Percentiles rank a stretch among this genome's conserved stretches.
These are phyloP conservation scores for Nasua narica DNA, from an alignment of 2,797 vertebrate genomes.

Conservation along the genomic window DNA sequence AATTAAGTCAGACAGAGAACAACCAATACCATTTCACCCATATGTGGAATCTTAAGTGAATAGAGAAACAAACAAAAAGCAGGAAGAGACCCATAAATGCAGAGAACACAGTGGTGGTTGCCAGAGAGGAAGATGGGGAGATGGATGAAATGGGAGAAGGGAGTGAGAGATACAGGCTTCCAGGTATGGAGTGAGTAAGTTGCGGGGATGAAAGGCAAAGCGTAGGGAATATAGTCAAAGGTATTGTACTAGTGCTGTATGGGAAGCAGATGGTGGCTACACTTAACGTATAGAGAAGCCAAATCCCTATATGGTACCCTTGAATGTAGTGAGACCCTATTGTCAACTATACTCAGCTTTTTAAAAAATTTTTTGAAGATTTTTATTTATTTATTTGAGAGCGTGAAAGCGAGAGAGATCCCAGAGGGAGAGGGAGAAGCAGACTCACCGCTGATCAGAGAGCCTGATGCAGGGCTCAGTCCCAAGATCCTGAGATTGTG, in stretches of 20 bases:
- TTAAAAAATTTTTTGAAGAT: neutral
- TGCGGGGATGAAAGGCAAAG: neutral
- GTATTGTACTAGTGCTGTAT: neutral
- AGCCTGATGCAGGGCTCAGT: too few species aligned
- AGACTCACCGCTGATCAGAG: too few species aligned
- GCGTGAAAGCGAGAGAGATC: too few species aligned
- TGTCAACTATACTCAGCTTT: neutral
- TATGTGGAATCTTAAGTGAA: neutral
- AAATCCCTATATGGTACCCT: neutral
- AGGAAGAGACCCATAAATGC: neutral
- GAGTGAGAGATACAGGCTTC: neutral
- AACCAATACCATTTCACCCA: neutral
- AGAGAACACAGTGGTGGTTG: neutral
- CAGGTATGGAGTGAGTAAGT: neutral
- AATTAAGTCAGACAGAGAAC: neutral
- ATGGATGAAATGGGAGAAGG: neutral
- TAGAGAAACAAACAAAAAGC: neutral
- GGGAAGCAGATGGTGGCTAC: neutral
- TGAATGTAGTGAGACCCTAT: neutral
- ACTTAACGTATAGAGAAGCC: accelerated
- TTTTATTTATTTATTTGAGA: too few species aligned
- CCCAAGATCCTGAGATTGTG: too few species aligned
- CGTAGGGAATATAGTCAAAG: neutral
- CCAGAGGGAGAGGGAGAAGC: too few species aligned
- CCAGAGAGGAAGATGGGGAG: neutral